Evolutionary conservation across 2,888 invertebrate genomes (phyloP).

Genomic region (Idaea dimidiata): DNA sequence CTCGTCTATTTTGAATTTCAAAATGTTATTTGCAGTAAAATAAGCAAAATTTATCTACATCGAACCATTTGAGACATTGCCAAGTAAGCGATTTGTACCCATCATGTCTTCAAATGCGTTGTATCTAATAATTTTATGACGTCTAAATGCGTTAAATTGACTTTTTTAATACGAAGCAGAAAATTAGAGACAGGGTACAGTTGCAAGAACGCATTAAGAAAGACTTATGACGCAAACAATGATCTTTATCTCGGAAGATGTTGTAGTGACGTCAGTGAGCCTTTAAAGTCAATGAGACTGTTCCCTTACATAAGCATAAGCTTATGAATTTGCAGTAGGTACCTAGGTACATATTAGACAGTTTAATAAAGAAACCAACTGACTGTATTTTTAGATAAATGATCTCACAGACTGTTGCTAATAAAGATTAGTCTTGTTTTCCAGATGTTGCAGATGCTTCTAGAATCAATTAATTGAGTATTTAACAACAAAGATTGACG

Average conservation of each 20-base stretch:
- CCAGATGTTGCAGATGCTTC: neutral
- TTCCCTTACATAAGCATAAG: neutral
- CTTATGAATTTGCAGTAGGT: neutral
- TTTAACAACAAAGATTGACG: too few species aligned
- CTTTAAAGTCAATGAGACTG: neutral
- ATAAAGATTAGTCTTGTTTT: neutral
- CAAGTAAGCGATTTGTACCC: neutral
- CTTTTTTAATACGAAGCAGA: neutral
- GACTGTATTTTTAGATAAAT: constrained; percentile 23
- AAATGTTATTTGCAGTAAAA: neutral
- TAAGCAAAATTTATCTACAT: neutral
- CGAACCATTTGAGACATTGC: neutral
- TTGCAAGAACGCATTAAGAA: neutral
- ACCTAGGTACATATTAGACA: neutral
- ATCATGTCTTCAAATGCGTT: neutral
- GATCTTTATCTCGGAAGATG: neutral
- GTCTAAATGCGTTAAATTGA: neutral
- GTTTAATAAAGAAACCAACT: constrained; percentile 4
- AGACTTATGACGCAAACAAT: neutral
- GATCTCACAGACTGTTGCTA: constrained; percentile 18
- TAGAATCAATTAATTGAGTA: neutral
- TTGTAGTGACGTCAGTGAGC: neutral
- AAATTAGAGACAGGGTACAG: neutral
- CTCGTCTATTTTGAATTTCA: neutral
- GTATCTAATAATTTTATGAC: neutral